Base-by-base conservation (phyloP, 2,797 vertebrate genomes). In the Eutrigla gurnardus region DNA sequence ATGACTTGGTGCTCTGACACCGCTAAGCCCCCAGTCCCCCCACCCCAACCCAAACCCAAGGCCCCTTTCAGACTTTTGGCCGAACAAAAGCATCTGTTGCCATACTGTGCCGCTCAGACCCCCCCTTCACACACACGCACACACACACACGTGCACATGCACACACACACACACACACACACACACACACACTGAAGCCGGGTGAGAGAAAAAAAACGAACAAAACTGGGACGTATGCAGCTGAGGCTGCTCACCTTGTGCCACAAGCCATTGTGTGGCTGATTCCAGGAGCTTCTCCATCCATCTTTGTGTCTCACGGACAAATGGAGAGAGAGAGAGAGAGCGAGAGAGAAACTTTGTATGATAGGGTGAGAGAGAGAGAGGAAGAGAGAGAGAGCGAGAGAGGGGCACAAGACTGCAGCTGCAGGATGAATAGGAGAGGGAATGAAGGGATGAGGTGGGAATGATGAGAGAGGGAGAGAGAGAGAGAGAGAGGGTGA, bases 21-120 rank as follows among this genome's bases (percentile, higher is more conserved):
- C 62, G 89, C 91, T 89, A 82, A 90, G 91, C 91, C 88, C 90
- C 79, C 25, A 25, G 25, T 25, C 88, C 89, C 68, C 32, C 52
- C 52, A 2, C 73, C 83, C 90, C 88, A 90, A 90, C 68, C 32
- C 52, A 25, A 2, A 74, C 83, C 90, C 88, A 90, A 90, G 86
- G 91, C 91, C 89, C 90, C 94, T 96, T 96, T 96, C 94, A 98
- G 96, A 96, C 96, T 96, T 97, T 96, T 95, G 91, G 96, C 94
- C 92, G 96, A 98, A 99, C 97, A 98, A 99, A 99, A 99, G 98
- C 98, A 99, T 99, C 98, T 99, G 98, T 99, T 98, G 97, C 98
- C 97, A 99, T 98, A 99, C 98, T 99, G 98, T 95, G 97, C 95
- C 95, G 96, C 96, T 98, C 96, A 97, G 85, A 84, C 88, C 87